Conservation (phyloP, 2,113 vertebrate genomes). For the Phylloscopus trochilus region DNA sequence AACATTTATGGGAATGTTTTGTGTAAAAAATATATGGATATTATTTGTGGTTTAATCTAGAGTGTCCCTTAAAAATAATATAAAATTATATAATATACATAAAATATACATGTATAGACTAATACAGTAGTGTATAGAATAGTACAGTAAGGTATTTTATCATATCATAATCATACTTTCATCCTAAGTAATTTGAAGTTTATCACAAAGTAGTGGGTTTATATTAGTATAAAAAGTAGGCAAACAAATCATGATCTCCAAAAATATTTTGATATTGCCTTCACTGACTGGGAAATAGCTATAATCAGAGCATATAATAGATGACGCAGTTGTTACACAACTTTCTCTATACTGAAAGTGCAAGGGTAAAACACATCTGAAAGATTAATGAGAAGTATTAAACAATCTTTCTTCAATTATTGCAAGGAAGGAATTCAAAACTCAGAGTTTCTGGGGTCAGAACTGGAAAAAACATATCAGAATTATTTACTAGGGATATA, state of each 20-base stretch:
- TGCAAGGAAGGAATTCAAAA: background rate
- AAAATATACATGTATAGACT: too few species aligned
- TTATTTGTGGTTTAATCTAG: background rate
- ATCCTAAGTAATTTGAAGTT: background rate
- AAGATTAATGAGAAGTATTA: background rate
- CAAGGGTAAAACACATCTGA: background rate
- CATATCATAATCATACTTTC: too few species aligned
- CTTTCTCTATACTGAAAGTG: background rate
- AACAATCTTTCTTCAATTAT: background rate
- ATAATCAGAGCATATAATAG: background rate
- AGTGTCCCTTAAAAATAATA: background rate
- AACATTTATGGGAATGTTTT: background rate
- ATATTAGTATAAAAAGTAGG: background rate
- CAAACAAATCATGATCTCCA: background rate
- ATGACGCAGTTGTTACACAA: background rate
- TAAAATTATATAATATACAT: background rate
- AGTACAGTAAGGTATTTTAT: background rate
- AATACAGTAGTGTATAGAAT: background rate
- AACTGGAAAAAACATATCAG: background rate
- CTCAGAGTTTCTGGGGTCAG: background rate
- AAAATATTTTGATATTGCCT: background rate
- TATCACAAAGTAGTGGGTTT: background rate
- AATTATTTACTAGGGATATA: background rate
- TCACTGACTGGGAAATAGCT: background rate
- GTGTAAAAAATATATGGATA: background rate